Conservation (phyloP, 2,797 vertebrate genomes). For the Leucoraja ocellata region DNA sequence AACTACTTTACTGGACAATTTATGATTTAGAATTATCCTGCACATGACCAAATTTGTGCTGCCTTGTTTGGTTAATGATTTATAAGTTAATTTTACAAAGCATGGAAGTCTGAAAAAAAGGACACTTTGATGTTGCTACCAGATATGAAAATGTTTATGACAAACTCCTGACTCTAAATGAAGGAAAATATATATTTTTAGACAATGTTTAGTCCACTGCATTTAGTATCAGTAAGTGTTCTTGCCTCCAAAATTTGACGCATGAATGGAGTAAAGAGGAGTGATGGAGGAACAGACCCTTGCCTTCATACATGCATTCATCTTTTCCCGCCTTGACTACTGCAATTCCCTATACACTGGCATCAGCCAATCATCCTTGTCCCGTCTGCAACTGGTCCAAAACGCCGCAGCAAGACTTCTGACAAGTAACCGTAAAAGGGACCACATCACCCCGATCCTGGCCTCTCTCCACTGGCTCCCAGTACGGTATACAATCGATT, state of each 20-base stretch:
- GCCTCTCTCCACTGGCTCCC: too few species aligned
- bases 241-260: too few species aligned
- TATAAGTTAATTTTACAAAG: neutral
- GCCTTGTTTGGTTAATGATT: neutral
- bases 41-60: neutral
- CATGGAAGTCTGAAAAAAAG: neutral
- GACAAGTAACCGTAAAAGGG: too few species aligned
- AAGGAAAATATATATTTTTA: neutral
- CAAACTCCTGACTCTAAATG: neutral
- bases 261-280: neutral
- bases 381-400: too few species aligned
- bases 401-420: too few species aligned
- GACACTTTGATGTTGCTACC: neutral
- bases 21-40: neutral
- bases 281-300: neutral
- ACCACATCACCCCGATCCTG: too few species aligned
- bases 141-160: neutral
- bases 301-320: neutral
- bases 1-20: neutral
- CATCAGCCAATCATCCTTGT: too few species aligned
- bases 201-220: neutral
- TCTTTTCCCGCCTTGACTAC: too few species aligned
- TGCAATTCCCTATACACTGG: too few species aligned
- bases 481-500: too few species aligned
- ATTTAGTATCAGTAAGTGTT: neutral